Evolutionary conservation across 2,113 vertebrate species (phyloP).

Genomic region (Octodon degus): DNA sequence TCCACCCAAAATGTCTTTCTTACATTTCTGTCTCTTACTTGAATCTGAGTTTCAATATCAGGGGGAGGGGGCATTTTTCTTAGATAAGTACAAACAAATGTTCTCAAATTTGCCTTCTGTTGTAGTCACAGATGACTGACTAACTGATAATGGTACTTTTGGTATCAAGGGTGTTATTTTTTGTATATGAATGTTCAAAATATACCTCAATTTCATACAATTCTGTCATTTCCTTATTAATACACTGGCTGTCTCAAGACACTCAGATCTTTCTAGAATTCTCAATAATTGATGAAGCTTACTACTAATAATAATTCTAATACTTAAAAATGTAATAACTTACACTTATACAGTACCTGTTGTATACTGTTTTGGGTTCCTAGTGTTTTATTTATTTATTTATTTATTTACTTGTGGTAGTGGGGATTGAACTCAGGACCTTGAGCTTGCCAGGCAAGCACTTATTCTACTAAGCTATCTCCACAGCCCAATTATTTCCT

Average conservation of each 20-base stretch:
- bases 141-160: background rate
- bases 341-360: background rate
- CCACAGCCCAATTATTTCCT: background rate
- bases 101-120: background rate
- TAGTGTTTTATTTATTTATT: background rate
- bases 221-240: slow-evolving; percentile 29
- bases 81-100: background rate
- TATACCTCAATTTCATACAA: background rate
- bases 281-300: background rate
- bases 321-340: background rate
- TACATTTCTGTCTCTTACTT: background rate
- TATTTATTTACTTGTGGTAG: too few relatives aligned
- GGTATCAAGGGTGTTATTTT: slow-evolving; percentile 27
- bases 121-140: background rate
- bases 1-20: background rate
- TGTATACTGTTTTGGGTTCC: background rate
- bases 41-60: background rate
- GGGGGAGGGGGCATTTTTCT: background rate
- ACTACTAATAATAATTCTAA: background rate
- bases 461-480: too few relatives aligned
- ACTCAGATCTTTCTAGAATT: background rate
- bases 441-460: too few relatives aligned
- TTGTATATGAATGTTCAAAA: background rate
- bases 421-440: too few relatives aligned
- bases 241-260: background rate